Percentiles rank a stretch among this genome's conserved stretches.
Conservation (phyloP, 1,140 invertebrate species). For the Sycophila sp. region DNA sequence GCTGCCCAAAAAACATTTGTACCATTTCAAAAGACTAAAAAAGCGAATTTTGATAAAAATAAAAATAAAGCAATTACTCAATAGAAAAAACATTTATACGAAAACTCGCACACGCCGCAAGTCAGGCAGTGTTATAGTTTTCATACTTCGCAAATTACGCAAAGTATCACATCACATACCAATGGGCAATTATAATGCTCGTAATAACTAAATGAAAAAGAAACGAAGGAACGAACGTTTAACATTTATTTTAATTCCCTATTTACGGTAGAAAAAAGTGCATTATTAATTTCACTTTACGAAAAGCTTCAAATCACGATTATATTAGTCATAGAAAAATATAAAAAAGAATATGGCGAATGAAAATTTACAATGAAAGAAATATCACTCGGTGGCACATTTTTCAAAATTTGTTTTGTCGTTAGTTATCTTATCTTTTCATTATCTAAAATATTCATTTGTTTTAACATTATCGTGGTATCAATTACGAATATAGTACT, state of each 20-base stretch:
- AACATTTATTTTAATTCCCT: neutral
- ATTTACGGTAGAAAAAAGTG: constrained; percentile 5
- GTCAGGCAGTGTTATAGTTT: constrained; percentile 24
- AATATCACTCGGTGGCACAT: constrained; percentile 36
- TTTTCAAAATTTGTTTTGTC: constrained; percentile 29
- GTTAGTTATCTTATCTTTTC: neutral
- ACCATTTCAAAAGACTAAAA: neutral
- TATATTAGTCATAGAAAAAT: constrained; percentile 30
- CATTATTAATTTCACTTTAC: neutral
- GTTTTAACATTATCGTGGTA: too few species aligned
- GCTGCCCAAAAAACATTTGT: neutral
- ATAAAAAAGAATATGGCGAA: constrained; percentile 39
- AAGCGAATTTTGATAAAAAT: constrained; percentile 7
- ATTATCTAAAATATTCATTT: too few species aligned
- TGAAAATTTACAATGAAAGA: constrained; percentile 37
- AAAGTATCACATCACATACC: constrained; percentile 13
- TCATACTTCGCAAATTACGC: neutral
- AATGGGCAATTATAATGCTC: neutral
- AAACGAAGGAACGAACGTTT: neutral
- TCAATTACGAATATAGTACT: too few species aligned
- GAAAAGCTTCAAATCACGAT: constrained; percentile 6
- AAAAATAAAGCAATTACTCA: neutral
- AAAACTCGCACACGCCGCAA: constrained; percentile 24
- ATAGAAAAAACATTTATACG: constrained; percentile 5
- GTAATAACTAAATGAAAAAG: constrained; percentile 2